phyloP scores from a whole-genome alignment of 1,140 invertebrate species.

The Chrysomallon squamiferum region DNA sequence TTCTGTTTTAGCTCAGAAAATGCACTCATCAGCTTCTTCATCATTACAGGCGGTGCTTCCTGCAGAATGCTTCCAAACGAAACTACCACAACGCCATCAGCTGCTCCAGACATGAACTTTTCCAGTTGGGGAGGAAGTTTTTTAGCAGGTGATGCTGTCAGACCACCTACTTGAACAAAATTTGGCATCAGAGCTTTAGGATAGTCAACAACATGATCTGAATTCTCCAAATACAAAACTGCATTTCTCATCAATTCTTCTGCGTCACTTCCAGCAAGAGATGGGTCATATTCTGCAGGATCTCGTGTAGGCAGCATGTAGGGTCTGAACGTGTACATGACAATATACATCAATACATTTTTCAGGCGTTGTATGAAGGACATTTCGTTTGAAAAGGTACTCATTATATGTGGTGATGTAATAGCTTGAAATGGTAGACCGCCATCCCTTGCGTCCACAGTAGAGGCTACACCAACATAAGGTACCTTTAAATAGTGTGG shows the following conservation, averaged over 20 bases:
- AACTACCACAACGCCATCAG: slow-evolving; percentile 16
- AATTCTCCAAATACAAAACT: slow-evolving; percentile 10
- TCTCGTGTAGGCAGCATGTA: not conserved
- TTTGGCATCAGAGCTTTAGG: slow-evolving; percentile 15
- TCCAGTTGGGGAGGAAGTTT: slow-evolving; percentile 11
- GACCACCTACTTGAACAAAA: slow-evolving; percentile 13
- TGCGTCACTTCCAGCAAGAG: not conserved
- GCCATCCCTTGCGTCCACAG: not conserved
- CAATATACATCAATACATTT: not conserved
- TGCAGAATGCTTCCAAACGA: slow-evolving; percentile 14
- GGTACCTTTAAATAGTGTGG: slow-evolving; percentile 3
- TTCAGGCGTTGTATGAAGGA: not conserved
- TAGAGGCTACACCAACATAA: not conserved
- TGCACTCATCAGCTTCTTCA: slow-evolving; percentile 1
- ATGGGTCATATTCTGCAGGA: not conserved
- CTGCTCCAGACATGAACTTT: slow-evolving; percentile 8
- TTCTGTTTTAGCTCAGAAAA: slow-evolving; percentile 3
- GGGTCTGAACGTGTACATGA: no score
- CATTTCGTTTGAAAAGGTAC: not conserved
- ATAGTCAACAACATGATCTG: slow-evolving; percentile 10
- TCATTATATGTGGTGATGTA: not conserved
- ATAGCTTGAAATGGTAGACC: slow-evolving; percentile 1
- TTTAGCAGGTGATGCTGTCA: slow-evolving; percentile 13
- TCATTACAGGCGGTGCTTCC: not conserved
- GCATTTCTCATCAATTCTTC: slow-evolving; percentile 1